These are phyloP conservation scores for Rhynchophorus ferrugineus DNA, from an alignment of 1,140 invertebrate species.

Conservation along the genomic window DNA sequence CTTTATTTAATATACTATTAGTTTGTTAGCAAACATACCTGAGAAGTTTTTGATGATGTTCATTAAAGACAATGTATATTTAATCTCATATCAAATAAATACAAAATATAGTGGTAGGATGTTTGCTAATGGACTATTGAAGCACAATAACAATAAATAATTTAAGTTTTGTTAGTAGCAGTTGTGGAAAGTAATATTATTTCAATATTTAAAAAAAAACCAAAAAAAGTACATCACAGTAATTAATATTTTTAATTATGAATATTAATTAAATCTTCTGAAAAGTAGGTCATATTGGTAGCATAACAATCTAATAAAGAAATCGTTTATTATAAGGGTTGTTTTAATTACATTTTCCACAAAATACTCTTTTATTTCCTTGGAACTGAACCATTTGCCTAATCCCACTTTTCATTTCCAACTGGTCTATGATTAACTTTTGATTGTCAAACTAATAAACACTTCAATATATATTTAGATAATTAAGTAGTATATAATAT, in stretches of 20 bases:
- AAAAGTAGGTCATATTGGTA: slow-evolving; percentile 32
- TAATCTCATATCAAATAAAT: slow-evolving; percentile 9
- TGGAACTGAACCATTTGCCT: too few relatives aligned
- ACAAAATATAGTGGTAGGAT: neutral
- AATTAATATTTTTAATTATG: slow-evolving; percentile 30
- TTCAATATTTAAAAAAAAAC: slow-evolving; percentile 8
- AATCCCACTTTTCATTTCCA: too few relatives aligned
- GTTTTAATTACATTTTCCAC: slow-evolving; percentile 1
- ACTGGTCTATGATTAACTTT: too few relatives aligned
- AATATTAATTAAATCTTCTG: slow-evolving; percentile 26
- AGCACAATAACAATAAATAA: slow-evolving; percentile 8
- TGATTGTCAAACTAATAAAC: too few relatives aligned
- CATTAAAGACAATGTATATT: slow-evolving; percentile 2
- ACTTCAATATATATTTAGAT: too few relatives aligned
- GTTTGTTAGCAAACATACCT: slow-evolving; percentile 7
- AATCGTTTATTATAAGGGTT: slow-evolving; percentile 26
- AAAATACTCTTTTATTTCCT: neutral
- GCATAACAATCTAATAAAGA: slow-evolving; percentile 29
- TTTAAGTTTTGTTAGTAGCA: slow-evolving; percentile 3
- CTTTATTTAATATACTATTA: slow-evolving; percentile 3
- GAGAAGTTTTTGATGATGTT: neutral
- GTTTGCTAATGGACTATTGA: slow-evolving; percentile 3
- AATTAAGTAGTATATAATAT: too few relatives aligned
- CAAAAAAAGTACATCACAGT: slow-evolving; percentile 21
- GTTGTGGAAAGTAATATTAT: slow-evolving; percentile 14